phyloP scores from a whole-genome alignment of 2,888 invertebrate species.

The Chrysolina americana region DNA sequence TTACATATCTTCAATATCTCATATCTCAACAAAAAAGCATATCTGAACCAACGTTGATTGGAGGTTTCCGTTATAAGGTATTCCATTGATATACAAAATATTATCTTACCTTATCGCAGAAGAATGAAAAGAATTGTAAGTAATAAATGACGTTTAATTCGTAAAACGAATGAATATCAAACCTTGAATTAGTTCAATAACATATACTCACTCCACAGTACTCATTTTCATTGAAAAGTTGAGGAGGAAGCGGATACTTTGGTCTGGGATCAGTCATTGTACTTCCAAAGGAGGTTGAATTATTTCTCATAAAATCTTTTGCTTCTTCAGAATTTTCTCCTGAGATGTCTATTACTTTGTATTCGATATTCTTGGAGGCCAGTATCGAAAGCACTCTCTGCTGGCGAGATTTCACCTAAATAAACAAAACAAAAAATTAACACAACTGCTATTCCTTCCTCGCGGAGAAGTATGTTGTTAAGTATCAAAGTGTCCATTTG shows the following conservation, averaged over 20 bases:
- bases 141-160: too few species aligned
- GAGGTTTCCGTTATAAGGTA: too few species aligned
- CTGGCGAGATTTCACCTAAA: conserved; percentile 94
- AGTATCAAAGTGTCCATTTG: too few species aligned
- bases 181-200: not conserved
- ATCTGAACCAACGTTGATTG: too few species aligned
- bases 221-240: conserved; percentile 92
- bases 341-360: conserved; percentile 93
- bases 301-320: conserved; percentile 93
- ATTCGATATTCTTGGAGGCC: conserved; percentile 90
- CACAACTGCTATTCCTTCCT: not conserved
- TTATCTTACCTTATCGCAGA: too few species aligned
- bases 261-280: conserved; percentile 82
- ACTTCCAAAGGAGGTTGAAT: conserved; percentile 82
- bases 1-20: too few species aligned
- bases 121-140: too few species aligned
- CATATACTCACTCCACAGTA: conserved; percentile 87
- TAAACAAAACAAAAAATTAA: not conserved
- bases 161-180: too few species aligned
- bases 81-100: too few species aligned
- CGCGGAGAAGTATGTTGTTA: too few species aligned
- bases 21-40: too few species aligned
- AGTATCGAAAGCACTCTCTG: conserved; percentile 94
- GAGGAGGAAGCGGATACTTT: conserved; percentile 90
- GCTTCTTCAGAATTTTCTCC: conserved; percentile 91